A percentile compares a stretch with the other conserved stretches of the same genome.
Evolutionary conservation across 2,797 vertebrate genomes (phyloP).

Genomic region (Rhabdomys pumilio): DNA sequence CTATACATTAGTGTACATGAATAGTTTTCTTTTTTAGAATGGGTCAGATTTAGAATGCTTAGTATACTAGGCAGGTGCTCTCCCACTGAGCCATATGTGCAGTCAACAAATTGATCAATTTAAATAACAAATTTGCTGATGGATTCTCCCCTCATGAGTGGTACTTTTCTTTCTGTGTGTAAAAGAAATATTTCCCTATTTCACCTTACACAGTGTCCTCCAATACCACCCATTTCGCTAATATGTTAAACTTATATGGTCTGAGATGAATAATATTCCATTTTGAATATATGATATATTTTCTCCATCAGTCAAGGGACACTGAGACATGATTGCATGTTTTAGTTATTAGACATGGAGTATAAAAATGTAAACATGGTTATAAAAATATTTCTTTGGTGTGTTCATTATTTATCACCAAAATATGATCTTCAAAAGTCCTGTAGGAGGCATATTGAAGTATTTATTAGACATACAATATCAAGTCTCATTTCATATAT

Average conservation of each 20-base stretch:
- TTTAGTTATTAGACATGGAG: neutral
- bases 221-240: neutral
- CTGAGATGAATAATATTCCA: neutral
- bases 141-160: neutral
- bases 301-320: neutral
- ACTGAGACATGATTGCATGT: neutral
- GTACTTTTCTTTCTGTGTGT: neutral
- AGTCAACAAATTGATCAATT: neutral
- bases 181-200: neutral
- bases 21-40: neutral
- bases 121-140: conserved; percentile 21
- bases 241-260: neutral
- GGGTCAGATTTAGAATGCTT: neutral
- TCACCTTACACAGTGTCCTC: neutral
- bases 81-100: neutral
- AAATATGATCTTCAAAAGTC: neutral
- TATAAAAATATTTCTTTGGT: neutral
- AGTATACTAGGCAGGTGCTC: neutral
- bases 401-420: neutral
- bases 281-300: neutral
- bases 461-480: neutral
- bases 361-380: neutral
- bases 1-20: neutral
- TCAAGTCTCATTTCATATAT: neutral
- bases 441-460: neutral